Conservation (phyloP, 2,113 vertebrate genomes). For the Ammospiza nelsoni region DNA sequence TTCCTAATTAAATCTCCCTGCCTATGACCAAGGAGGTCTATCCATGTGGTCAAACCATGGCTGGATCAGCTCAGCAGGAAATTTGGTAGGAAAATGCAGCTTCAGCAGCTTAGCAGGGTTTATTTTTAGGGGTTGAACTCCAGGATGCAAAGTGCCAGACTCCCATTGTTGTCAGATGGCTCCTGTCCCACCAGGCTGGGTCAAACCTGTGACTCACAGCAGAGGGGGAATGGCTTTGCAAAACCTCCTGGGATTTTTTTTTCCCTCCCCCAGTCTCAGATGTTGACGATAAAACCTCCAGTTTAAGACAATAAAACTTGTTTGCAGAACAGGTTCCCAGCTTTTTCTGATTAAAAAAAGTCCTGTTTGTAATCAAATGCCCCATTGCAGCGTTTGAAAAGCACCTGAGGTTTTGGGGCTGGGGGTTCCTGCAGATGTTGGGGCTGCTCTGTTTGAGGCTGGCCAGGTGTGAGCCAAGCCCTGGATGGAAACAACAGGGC, state of each 20-base stretch:
- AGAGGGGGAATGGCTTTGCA: background rate
- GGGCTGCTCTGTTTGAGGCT: background rate
- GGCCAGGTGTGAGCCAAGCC: background rate
- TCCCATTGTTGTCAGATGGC: slow-evolving; percentile 52
- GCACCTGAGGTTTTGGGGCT: background rate
- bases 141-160: background rate
- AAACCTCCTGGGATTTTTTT: fast-evolving
- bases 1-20: slow-evolving; percentile 63
- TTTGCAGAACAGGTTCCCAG: background rate
- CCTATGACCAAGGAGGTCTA: background rate
- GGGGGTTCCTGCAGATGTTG: background rate
- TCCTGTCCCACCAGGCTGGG: background rate
- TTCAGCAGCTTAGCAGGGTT: slow-evolving; percentile 54
- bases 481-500: fast-evolving
- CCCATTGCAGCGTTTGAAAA: fast-evolving
- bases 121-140: slow-evolving; percentile 47
- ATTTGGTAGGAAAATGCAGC: slow-evolving; percentile 47
- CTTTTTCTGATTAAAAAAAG: background rate
- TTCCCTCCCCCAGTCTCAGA: background rate
- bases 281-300: background rate
- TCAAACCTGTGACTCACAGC: background rate
- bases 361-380: background rate
- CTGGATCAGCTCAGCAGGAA: slow-evolving; percentile 39
- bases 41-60: background rate
- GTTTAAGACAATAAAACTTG: background rate